Evolutionary conservation across 1,140 invertebrate genomes (phyloP), one percentile per base, ranked within the genome.

Genomic region (Arion vulgaris): DNA sequence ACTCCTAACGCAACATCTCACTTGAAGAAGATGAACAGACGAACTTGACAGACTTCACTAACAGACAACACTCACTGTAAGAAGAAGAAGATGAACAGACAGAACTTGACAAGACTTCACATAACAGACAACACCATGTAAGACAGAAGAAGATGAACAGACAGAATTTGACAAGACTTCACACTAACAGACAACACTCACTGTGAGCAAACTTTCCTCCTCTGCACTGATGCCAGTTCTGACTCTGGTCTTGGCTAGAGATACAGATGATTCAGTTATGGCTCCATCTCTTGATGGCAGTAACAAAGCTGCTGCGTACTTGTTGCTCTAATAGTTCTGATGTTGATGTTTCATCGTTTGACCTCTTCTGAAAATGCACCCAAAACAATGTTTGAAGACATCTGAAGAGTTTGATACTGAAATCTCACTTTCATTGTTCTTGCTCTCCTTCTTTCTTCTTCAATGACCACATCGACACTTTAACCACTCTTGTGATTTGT

Each of bases 281-380:
- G 9, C 17, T 11, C 19, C 83, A 39, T 38, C 28, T 15, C 69
- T 36, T 32, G 36, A 51, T 53, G 81, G 36, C 1, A 69, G 32
- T 39, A 76, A 62, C 19, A 83, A 83, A 13, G 82, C 32, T 2
- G 85, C 78, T 38, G 81, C 81, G 86, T n/a, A 81, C 81, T 36
- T 86, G 84, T 36, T 84, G 77, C 78, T 88, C 85, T 28, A 86
- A 39, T 5, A 87, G 72, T 69, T 89, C 72, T 87, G 84, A 41
- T 88, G 84, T 51, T 82, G 82, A 72, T 86, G 84, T 45, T 88
- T 89, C 38, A 88, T 66, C 0, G 34, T 72, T 88, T 88, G 34
- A 87, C 82, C 62, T 89, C 87, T 80, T 85, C 88, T 89, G 78
- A 76, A 85, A 84, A 57, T 32, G 41, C 41, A 45, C 41, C n/a